Base-by-base conservation (phyloP, 2,797 vertebrate genomes). In the Mico argentatus region DNA sequence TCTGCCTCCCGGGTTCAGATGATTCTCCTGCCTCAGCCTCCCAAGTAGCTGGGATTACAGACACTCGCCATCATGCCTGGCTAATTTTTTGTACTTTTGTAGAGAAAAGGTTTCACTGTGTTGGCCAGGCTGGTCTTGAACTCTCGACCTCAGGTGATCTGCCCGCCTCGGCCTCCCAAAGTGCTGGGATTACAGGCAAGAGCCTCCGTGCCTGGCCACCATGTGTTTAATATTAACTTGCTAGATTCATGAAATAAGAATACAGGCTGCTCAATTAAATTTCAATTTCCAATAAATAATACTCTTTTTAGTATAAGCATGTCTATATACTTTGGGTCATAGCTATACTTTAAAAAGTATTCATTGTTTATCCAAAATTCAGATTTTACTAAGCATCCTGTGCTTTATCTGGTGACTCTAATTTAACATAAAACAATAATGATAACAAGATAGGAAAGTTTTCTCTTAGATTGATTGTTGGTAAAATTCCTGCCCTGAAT, bases 221-320 rank as follows among this genome's bases (percentile, higher is more conserved):
- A 59, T 59, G 26, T 24, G 26, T 59, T 59, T 59, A 27, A 59
- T 59, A 59, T 59, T 26, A 5, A 11, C 0, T 50, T 70, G 41
- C 75, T 41, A 70, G 48, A 59, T 88, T 88, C 67, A 79, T 4
- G 24, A 67, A 81, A 46, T 50, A 87, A 70, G n/a, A 55, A 61
- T 44, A 50, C 24, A 57, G 17, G 57, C 64, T 61, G 33, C n/a
- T 36, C 11, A 90, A 36, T 85, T 88, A 48, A 50, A 67, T 85
- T 57, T 92, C 52, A 88, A 64, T 94, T 96, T 96, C 76, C 30
- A 24, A 57, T 86, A 93, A 97, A 86, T 26, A 64, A 86, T 93
- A 61, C 5, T 50, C 39, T 64, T 85, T 72, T 84, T 52, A 50
- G 41, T 90, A 79, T 72, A 44, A 61, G 46, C 46, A 75, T 20